Percentiles rank a stretch among this genome's conserved stretches.
Evolutionary conservation across 2,113 vertebrate species (phyloP).

Genomic region (Sylvia atricapilla): DNA sequence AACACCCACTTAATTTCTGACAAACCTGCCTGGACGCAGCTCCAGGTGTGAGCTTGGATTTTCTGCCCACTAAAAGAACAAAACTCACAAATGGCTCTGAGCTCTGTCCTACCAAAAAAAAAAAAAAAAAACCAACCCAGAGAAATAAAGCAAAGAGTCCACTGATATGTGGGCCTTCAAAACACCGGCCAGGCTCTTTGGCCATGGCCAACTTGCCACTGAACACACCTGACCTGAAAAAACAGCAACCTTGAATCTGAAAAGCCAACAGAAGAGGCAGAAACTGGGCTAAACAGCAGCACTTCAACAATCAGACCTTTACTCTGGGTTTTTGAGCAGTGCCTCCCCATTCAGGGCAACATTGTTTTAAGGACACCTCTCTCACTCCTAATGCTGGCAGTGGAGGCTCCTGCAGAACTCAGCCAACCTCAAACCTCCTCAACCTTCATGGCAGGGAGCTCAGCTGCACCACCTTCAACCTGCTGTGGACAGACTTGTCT

Average conservation of each 20-base stretch:
- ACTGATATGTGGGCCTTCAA: fast-evolving
- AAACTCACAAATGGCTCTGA: background rate
- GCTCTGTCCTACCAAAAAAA: background rate
- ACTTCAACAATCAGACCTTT: background rate
- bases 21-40: background rate
- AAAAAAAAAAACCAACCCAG: too few relatives aligned
- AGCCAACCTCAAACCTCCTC: background rate
- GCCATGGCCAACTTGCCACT: background rate
- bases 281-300: background rate
- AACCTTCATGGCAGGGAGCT: background rate
- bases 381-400: fast-evolving
- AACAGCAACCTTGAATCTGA: background rate
- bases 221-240: background rate
- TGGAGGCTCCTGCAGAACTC: background rate
- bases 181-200: background rate
- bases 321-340: background rate
- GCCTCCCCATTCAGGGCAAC: fast-evolving
- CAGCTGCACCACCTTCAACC: fast-evolving
- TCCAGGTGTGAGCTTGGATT: background rate
- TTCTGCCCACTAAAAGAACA: background rate
- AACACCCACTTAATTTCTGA: background rate
- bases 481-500: too few relatives aligned
- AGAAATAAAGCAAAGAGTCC: background rate
- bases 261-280: background rate
- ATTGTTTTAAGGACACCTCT: background rate